Base-by-base conservation (phyloP, 2,113 vertebrate genomes). In the Polyodon spathula region DNA sequence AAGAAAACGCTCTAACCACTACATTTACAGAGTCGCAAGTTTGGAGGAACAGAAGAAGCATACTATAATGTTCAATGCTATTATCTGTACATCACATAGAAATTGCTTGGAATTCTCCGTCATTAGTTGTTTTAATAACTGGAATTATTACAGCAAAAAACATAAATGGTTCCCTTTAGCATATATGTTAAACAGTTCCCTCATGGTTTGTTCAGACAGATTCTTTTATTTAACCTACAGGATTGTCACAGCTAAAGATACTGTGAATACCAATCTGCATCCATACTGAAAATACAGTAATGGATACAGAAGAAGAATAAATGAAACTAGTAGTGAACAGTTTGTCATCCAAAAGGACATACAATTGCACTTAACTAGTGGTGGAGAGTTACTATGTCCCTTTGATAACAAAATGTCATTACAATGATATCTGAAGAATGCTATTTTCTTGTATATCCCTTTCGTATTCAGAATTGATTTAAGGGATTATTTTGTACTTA, bases 81-180 rank as follows among this genome's bases (percentile, higher is more conserved):
- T 86, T 94, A 91, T 91, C 92, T 97, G 93, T 97, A 97, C 93
- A 98, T 84, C 92, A 97, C 91, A 97, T 93, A 94, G 92, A 92
- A 96, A 94, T 86, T 86, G 88, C 84, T 92, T 76, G 62, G 79
- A 86, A 87, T 90, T 90, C 88, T 92, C 89, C 88, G 81, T 85
- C 89, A 94, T 93, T 93, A 93, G 90, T 93, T 84, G 76, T 76
- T 79, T 90, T 84, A 83, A 88, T 88, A 90, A 86, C 88, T 90
- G 85, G 84, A 84, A 87, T 89, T 90, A 89, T 94, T 90, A 93
- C 89, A 90, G 85, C 82, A 89, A 94, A 93, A 77, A 72, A 80
- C 78, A 73, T 89, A 85, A 89, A 84, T 86, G 87, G 91, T 87
- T 86, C 89, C 68, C 70, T 78, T 85, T 84, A 89, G 90, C 88